phyloP scores from a whole-genome alignment of 2,888 invertebrate genomes.

The Drosophila paracracens region DNA sequence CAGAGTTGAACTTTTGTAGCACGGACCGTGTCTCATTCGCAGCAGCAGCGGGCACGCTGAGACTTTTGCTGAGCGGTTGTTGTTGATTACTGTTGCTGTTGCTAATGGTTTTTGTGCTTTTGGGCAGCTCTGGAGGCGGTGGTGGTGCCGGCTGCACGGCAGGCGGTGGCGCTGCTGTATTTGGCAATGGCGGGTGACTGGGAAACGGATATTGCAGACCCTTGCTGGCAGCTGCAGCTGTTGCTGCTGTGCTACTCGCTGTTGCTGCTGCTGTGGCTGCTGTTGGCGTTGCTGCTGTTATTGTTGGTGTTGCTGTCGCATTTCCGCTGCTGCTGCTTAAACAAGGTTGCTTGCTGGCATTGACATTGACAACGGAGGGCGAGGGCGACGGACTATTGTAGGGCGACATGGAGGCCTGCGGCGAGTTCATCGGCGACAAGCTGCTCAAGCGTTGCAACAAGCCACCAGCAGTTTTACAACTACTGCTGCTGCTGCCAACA shows the following conservation, averaged over 20 bases:
- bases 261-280: constrained; percentile 13
- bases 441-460: constrained; percentile 83
- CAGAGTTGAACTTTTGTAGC: constrained; percentile 83
- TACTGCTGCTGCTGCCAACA: constrained; percentile 10
- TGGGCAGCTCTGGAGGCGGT: constrained; percentile 61
- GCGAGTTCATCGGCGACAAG: constrained; percentile 85
- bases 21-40: constrained; percentile 40
- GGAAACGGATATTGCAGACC: constrained; percentile 91
- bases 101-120: constrained; percentile 20
- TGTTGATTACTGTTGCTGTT: constrained; percentile 39
- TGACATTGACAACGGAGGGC: constrained; percentile 74
- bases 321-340: constrained; percentile 5
- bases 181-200: constrained; percentile 89
- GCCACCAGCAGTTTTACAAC: constrained; percentile 59
- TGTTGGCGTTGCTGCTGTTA: constrained; percentile 5
- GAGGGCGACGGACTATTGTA: constrained; percentile 85
- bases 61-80: constrained; percentile 81
- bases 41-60: constrained; percentile 78
- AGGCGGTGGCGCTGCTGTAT: constrained; percentile 82
- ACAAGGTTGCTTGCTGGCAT: constrained; percentile 10
- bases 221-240: constrained; percentile 72
- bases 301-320: background rate
- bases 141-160: constrained; percentile 78
- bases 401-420: constrained; percentile 84
- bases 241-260: constrained; percentile 13